Base-by-base conservation (phyloP, 2,797 vertebrate species). In the Periophthalmus magnuspinnatus region DNA sequence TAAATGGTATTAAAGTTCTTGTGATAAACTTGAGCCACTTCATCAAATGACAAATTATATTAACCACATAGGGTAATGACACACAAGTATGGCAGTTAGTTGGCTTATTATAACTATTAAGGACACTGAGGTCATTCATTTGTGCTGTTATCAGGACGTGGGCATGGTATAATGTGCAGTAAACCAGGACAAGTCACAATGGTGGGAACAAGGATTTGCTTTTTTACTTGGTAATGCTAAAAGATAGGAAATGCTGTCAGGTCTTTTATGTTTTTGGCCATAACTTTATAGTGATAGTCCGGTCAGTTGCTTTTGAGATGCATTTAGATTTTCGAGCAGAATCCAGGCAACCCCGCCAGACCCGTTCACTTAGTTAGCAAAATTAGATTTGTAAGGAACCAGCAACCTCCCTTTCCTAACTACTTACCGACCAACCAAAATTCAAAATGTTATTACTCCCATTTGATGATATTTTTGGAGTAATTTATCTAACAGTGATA, bases 1-100 rank as follows among this genome's bases (percentile, higher is more conserved):
- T 41, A 55, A 67, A 78, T 60, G 74, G 36, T n/a, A 21, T 47
- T 24, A 28, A 80, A 28, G 72, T 84, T 78, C 78, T 69, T 1
- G 6, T 65, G 67, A 19, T 64, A 22, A 68, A 58, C 47, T 71
- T 58, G 1, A 71, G 63, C 13, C 66, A 47, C 17, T 33, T 75
- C 19, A 64, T 54, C 71, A 59, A 68, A 68, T 72, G 59, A 54
- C 59, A 45, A 67, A 75, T 71, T 21, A 21, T 10, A 22, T 45
- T 56, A 65, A 65, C 17, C 14, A 50, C 34, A 59, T 65, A 78
- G 19, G 32, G 45, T 21, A 45, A 16, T 14, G 55, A 17, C 54
- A 52, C 28, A 10, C 24, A 60, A 16, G 62, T 16, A 54, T 67
- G 57, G 52, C 19, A 14, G 72, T 69, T 48, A 65, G 28, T n/a